A percentile compares a stretch with the other conserved stretches of the same genome.
These are phyloP conservation scores for Argyra leucocephala DNA, from an alignment of 2,888 invertebrate species.

Conservation along the genomic window DNA sequence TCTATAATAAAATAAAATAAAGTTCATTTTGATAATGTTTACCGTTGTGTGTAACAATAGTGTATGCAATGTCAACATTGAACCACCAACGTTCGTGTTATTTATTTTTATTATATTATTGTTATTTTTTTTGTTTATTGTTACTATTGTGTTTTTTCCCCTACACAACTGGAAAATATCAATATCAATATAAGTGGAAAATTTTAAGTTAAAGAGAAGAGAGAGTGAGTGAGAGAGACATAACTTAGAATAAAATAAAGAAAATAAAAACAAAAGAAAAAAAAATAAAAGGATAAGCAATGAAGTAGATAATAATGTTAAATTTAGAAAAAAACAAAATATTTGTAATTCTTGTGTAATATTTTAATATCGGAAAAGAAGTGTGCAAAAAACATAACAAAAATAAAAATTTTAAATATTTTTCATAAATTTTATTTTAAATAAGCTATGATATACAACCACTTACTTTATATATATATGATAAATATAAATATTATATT, in stretches of 20 bases:
- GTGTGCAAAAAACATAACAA: neutral
- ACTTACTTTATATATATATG: too few species aligned
- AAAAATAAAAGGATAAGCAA: neutral
- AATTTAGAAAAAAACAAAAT: neutral
- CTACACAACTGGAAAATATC: neutral
- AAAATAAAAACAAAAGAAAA: neutral
- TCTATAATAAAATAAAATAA: neutral
- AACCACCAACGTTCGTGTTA: neutral
- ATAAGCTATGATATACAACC: too few species aligned
- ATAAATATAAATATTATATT: too few species aligned
- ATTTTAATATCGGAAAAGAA: neutral
- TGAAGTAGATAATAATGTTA: neutral
- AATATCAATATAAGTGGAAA: neutral
- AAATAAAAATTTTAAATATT: too few species aligned
- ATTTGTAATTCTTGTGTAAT: neutral
- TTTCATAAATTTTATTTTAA: too few species aligned
- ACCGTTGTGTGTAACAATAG: neutral
- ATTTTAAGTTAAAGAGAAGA: neutral
- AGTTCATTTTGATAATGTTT: neutral
- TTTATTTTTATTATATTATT: neutral
- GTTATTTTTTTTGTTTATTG: neutral
- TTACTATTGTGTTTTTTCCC: neutral
- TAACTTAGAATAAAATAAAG: neutral
- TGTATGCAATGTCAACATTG: neutral
- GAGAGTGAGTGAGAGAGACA: too few species aligned